Conservation (phyloP, 2,888 invertebrate species). For the Synanthedon andrenaeformis region DNA sequence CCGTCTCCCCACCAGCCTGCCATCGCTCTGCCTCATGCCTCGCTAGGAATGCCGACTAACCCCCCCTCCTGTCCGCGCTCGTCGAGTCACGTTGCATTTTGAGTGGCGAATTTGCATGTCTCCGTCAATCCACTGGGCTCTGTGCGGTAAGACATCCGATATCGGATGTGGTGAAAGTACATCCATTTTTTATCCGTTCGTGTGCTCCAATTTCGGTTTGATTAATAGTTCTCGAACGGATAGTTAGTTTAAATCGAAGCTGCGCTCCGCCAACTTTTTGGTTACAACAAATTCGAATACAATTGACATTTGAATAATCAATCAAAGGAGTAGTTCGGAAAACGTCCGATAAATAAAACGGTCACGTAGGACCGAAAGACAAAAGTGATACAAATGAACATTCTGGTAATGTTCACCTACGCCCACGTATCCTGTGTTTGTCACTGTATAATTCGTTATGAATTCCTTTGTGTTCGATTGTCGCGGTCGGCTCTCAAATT, state of each 20-base stretch:
- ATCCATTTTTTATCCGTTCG: slow-evolving; percentile 15
- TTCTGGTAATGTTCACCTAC: slow-evolving; percentile 47
- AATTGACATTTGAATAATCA: not conserved
- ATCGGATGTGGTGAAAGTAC: slow-evolving; percentile 28
- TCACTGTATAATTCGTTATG: slow-evolving; percentile 27
- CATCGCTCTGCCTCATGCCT: slow-evolving; percentile 8
- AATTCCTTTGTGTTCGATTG: slow-evolving; percentile 58
- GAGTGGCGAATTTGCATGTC: slow-evolving; percentile 59
- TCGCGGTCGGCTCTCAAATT: slow-evolving; percentile 27
- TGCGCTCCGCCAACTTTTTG: not conserved
- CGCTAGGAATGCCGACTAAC: slow-evolving; percentile 50
- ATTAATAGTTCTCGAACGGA: slow-evolving; percentile 13
- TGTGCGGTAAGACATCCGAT: slow-evolving; percentile 18
- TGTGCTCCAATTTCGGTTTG: slow-evolving; percentile 16
- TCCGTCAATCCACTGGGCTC: slow-evolving; percentile 21
- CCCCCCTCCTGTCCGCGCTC: slow-evolving; percentile 22
- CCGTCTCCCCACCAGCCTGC: slow-evolving; percentile 11
- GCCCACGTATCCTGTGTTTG: slow-evolving; percentile 35
- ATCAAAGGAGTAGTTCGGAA: not conserved
- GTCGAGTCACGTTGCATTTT: slow-evolving; percentile 59
- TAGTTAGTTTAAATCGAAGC: too few species aligned
- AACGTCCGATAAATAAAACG: not conserved
- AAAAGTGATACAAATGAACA: slow-evolving; percentile 31
- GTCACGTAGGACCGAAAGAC: slow-evolving; percentile 20
- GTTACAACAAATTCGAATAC: not conserved